phyloP scores from a whole-genome alignment of 2,797 vertebrate genomes.

The Enteromius afrohamiltoni region DNA sequence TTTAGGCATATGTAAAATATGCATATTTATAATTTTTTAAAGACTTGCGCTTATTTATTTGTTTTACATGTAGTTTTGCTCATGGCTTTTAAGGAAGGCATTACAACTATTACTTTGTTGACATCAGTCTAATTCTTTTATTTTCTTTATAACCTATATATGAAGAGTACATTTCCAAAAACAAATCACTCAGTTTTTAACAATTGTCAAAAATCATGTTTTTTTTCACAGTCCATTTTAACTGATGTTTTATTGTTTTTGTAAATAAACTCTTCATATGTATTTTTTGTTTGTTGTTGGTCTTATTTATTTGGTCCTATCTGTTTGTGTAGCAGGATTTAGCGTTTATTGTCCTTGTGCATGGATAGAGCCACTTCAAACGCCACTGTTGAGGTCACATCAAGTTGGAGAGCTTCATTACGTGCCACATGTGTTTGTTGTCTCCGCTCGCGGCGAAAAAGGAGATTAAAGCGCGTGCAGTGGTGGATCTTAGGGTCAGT shows the following conservation, averaged over 20 bases:
- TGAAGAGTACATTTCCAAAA: no score
- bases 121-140: neutral
- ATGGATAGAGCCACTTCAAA: neutral
- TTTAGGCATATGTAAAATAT: no score
- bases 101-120: neutral
- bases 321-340: neutral
- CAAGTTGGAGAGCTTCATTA: slow-evolving; percentile 31
- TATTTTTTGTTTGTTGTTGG: neutral
- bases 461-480: slow-evolving; percentile 47
- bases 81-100: neutral
- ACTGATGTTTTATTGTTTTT: no score
- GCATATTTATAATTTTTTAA: no score
- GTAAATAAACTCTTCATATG: neutral
- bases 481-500: slow-evolving; percentile 55
- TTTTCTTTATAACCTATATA: neutral
- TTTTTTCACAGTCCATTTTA: no score
- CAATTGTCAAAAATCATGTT: no score
- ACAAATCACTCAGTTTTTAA: no score
- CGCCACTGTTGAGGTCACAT: slow-evolving; percentile 10
- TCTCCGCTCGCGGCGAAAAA: slow-evolving; percentile 24
- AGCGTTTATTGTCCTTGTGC: neutral
- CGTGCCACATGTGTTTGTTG: slow-evolving; percentile 38
- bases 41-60: neutral
- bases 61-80: neutral
- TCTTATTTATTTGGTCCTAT: neutral